A percentile compares a stretch with the other conserved stretches of the same genome.
Conservation (phyloP, 2,113 vertebrate genomes). For the Labeo catla region DNA sequence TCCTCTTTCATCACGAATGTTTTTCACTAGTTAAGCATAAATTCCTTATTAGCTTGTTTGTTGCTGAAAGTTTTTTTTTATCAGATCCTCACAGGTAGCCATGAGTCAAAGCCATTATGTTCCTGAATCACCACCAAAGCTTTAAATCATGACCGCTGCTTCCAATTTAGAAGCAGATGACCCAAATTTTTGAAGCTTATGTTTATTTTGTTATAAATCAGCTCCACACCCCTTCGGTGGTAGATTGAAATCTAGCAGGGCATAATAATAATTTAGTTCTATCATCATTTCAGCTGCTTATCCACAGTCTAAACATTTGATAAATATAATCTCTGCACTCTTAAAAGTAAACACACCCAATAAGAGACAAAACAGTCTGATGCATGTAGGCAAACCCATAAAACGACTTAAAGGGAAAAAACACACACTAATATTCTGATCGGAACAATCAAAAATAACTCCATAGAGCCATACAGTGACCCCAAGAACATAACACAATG, state of each 20-base stretch:
- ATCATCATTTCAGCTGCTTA: background rate
- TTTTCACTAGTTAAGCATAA: background rate
- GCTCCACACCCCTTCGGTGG: background rate
- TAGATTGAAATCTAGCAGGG: background rate
- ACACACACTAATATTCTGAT: background rate
- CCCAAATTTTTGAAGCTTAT: background rate
- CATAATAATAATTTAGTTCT: background rate
- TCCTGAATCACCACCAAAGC: background rate
- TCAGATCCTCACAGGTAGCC: background rate
- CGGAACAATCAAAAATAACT: background rate
- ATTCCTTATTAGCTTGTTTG: background rate
- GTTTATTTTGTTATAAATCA: background rate
- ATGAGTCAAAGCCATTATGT: background rate
- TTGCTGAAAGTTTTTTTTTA: background rate
- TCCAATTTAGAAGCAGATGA: background rate
- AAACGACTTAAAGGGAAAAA: background rate
- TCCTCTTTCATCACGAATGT: background rate
- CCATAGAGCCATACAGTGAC: background rate
- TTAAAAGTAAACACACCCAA: background rate
- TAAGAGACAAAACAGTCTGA: background rate
- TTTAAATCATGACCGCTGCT: background rate
- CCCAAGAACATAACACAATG: background rate
- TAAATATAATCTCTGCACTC: background rate
- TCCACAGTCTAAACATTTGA: background rate
- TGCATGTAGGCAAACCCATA: background rate